Evolutionary conservation across 2,797 vertebrate species (phyloP).

Genomic region (Sphenopsis melanotis): DNA sequence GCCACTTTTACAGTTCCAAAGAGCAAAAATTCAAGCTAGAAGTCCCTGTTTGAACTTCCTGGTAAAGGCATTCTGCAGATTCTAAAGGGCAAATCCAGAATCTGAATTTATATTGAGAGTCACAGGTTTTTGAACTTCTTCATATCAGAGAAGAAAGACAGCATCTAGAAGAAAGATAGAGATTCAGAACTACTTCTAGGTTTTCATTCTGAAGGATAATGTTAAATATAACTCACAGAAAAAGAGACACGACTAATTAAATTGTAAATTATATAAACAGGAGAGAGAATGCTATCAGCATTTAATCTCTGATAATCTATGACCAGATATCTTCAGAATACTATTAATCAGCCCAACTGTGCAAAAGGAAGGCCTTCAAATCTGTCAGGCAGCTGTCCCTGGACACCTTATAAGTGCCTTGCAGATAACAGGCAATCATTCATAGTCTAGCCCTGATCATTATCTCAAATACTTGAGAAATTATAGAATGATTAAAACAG

Average conservation of each 20-base stretch:
- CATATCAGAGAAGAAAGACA: neutral
- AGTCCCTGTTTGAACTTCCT: neutral
- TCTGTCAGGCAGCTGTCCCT: neutral
- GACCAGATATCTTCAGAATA: neutral
- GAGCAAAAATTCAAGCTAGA: neutral
- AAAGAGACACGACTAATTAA: neutral
- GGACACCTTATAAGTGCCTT: constrained; percentile 27
- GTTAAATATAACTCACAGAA: neutral
- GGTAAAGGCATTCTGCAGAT: neutral
- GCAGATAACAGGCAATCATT: constrained; percentile 37
- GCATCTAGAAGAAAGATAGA: neutral
- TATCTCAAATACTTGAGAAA: constrained; percentile 56
- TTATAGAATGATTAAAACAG: constrained; percentile 49
- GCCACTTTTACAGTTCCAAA: neutral
- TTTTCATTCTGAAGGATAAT: neutral
- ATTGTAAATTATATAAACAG: constrained; percentile 6
- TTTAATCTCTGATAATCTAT: neutral
- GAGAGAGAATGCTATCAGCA: neutral
- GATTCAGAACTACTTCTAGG: neutral
- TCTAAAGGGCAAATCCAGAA: neutral
- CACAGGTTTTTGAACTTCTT: neutral
- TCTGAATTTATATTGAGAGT: neutral
- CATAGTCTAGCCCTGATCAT: constrained; percentile 31
- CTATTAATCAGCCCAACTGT: neutral
- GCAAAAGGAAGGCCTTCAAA: constrained; percentile 20